phyloP scores from a whole-genome alignment of 53 echinoderm and acorn worm species.

The Patiria pectinifera region DNA sequence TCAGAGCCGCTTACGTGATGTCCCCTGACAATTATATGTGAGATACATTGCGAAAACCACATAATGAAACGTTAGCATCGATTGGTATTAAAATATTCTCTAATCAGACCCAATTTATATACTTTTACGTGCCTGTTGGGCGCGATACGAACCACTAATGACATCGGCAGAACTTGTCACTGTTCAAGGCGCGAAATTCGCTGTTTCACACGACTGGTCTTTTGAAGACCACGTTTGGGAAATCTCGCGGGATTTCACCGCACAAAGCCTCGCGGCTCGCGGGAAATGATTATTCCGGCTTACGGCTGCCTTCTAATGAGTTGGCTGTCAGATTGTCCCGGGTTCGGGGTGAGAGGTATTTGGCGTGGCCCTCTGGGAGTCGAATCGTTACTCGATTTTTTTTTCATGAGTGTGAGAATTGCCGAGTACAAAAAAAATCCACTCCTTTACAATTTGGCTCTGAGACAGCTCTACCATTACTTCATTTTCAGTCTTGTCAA shows the following conservation, averaged over 20 bases:
- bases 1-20: not conserved
- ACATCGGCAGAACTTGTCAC: not conserved
- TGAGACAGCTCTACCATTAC: not conserved
- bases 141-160: not conserved
- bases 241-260: conserved; percentile 31
- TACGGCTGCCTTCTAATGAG: conserved; percentile 19
- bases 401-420: not conserved
- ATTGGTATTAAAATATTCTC: not conserved
- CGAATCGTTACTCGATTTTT: not conserved
- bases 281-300: conserved; percentile 5
- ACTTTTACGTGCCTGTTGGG: conserved; percentile 20
- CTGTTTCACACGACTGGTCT: conserved; percentile 22
- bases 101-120: not conserved
- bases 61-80: no score
- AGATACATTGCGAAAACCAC: no score
- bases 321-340: not conserved
- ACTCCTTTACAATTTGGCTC: not conserved
- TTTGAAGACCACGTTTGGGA: conserved; percentile 13
- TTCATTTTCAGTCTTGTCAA: not conserved
- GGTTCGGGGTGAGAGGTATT: not conserved
- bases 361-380: not conserved
- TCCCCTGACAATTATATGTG: not conserved
- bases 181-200: not conserved
- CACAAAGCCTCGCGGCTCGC: not conserved
- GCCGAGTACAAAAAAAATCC: not conserved